Percentiles rank a stretch among this genome's conserved stretches.
Conservation (phyloP, 2,113 vertebrate genomes). For the Solea solea region DNA sequence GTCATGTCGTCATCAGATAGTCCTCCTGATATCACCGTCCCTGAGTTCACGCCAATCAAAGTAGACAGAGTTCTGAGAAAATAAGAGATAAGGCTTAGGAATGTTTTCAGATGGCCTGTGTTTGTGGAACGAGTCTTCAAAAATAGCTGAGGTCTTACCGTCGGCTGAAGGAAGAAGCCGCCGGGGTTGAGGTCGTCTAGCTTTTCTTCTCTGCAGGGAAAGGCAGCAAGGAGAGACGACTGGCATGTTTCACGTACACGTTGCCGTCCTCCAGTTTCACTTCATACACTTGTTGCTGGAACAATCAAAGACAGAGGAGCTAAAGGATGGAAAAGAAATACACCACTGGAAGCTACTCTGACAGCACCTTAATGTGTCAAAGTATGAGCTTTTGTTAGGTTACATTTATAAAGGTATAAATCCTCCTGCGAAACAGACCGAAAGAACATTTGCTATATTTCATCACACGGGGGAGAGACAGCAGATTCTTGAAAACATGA, state of each 20-base stretch:
- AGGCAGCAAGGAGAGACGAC: constrained; percentile 71
- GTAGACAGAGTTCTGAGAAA: constrained; percentile 49
- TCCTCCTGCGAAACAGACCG: neutral
- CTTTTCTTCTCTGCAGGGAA: constrained; percentile 57
- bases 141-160: constrained; percentile 33
- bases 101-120: constrained; percentile 58
- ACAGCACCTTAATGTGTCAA: neutral
- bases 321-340: neutral
- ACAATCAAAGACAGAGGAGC: constrained; percentile 25
- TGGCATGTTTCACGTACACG: constrained; percentile 76
- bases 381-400: neutral
- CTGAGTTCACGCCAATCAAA: constrained; percentile 42
- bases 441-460: neutral
- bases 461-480: neutral
- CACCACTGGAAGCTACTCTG: neutral
- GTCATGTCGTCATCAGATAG: constrained; percentile 56
- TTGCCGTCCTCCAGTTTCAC: constrained; percentile 76
- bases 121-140: constrained; percentile 56
- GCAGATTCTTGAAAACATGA: constrained; percentile 8
- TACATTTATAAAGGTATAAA: neutral
- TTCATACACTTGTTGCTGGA: constrained; percentile 79
- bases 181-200: constrained; percentile 34
- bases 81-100: constrained; percentile 59
- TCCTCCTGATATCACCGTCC: constrained; percentile 42
- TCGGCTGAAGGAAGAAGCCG: constrained; percentile 25